phyloP scores from a whole-genome alignment of 2,113 vertebrate species.

The Mirounga angustirostris region DNA sequence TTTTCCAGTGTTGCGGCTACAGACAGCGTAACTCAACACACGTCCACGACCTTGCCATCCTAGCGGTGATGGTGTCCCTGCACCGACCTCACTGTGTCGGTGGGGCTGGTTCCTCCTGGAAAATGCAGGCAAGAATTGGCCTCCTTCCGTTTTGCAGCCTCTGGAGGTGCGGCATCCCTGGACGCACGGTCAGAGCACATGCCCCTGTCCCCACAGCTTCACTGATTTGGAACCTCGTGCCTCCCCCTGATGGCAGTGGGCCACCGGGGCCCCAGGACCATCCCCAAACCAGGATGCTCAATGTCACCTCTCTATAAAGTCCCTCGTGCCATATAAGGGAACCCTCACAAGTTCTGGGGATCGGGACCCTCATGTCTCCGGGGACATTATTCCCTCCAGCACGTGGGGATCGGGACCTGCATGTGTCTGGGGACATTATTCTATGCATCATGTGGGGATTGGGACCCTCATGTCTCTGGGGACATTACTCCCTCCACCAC shows the following conservation, averaged over 20 bases:
- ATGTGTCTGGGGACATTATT: too few relatives aligned
- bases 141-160: neutral
- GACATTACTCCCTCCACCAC: too few relatives aligned
- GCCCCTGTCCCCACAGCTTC: neutral
- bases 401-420: neutral
- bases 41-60: accelerated
- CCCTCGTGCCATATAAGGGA: neutral
- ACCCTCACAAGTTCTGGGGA: neutral
- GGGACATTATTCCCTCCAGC: neutral
- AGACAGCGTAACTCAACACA: neutral
- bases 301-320: neutral
- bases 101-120: neutral
- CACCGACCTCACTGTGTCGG: accelerated
- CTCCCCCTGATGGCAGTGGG: neutral
- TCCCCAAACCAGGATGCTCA: neutral
- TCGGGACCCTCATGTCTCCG: too few relatives aligned
- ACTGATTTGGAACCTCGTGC: neutral
- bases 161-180: neutral
- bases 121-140: neutral
- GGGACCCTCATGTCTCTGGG: neutral
- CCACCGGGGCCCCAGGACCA: neutral
- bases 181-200: neutral
- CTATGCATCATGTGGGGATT: too few relatives aligned
- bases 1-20: accelerated
- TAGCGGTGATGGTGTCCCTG: accelerated